phyloP scores from a whole-genome alignment of 2,888 invertebrate genomes.

The Melangyna quadrimaculata region DNA sequence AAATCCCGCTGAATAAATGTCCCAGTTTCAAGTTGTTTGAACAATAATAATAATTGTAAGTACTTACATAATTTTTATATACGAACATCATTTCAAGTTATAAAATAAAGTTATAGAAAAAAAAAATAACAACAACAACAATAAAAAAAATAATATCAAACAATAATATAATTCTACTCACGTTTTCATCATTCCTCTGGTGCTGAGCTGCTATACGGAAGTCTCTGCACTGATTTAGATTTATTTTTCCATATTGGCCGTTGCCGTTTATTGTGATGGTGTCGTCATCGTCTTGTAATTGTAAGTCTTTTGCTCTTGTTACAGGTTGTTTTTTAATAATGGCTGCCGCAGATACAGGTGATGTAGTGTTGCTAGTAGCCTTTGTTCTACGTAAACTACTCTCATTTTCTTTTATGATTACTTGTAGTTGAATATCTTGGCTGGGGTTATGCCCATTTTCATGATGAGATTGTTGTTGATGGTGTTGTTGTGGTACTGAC shows the following conservation, averaged over 20 bases:
- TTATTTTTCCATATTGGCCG: constrained; percentile 50
- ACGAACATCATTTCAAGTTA: constrained; percentile 5
- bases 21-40: background rate
- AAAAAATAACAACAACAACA: too few relatives aligned
- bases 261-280: constrained; percentile 35
- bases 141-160: too few relatives aligned
- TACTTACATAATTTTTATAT: constrained; percentile 12
- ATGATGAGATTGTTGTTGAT: constrained; percentile 19
- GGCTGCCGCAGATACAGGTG: constrained; percentile 20
- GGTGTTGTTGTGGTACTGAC: constrained; percentile 30
- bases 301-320: constrained; percentile 46
- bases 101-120: background rate
- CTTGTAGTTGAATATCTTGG: constrained; percentile 58
- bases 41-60: background rate
- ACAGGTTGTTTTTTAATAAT: constrained; percentile 35
- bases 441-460: constrained; percentile 35
- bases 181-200: constrained; percentile 48
- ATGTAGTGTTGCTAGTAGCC: constrained; percentile 5
- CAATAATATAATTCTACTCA: constrained; percentile 47
- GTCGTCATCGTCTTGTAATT: constrained; percentile 29
- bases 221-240: constrained; percentile 48
- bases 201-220: constrained; percentile 34
- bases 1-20: background rate
- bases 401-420: constrained; percentile 48
- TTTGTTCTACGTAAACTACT: constrained; percentile 39